Evolutionary conservation across 2,113 vertebrate genomes (phyloP).

Genomic region (Heterochromis multidens): DNA sequence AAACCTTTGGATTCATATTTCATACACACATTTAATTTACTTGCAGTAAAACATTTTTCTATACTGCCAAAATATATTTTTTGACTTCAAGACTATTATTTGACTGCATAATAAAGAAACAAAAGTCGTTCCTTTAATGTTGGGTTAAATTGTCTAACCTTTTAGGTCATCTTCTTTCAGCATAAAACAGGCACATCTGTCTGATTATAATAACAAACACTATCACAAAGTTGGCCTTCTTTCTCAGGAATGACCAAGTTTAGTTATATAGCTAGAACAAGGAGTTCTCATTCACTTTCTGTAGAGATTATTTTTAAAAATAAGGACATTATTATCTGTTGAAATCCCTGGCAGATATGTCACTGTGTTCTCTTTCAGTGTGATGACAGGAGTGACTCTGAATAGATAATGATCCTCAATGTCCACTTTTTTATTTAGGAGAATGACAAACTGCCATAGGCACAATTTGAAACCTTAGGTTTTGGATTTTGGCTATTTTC

Average conservation of each 20-base stretch:
- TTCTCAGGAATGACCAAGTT: not conserved
- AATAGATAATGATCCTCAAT: not conserved
- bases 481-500: not conserved
- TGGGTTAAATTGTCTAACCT: too few relatives aligned
- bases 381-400: not conserved
- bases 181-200: not conserved
- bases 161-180: not conserved
- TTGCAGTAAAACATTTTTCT: too few relatives aligned
- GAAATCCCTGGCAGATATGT: not conserved
- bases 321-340: not conserved
- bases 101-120: too few relatives aligned
- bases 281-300: not conserved
- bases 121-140: too few relatives aligned
- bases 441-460: not conserved
- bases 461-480: not conserved
- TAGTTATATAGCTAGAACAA: not conserved
- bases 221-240: not conserved
- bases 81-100: too few relatives aligned
- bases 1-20: too few relatives aligned
- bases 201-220: not conserved
- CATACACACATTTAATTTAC: too few relatives aligned
- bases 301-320: not conserved
- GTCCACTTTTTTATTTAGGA: not conserved
- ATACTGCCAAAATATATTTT: too few relatives aligned
- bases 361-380: not conserved